Conservation (phyloP, 2,888 invertebrate genomes). For the Caenorhabditis sulstoni region DNA sequence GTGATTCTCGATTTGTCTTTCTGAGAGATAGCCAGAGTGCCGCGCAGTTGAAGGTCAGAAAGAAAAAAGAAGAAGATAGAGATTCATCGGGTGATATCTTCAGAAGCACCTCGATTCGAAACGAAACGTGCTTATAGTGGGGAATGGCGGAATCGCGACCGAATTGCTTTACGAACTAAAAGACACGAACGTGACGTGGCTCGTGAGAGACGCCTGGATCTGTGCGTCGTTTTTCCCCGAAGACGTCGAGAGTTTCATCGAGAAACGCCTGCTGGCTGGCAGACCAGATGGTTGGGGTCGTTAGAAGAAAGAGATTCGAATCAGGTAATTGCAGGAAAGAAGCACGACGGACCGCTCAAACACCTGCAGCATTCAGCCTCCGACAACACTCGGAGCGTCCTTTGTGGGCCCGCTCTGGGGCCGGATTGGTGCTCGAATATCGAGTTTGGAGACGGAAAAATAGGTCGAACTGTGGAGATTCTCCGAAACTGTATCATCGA, state of each 20-base stretch:
- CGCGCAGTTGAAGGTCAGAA: constrained; percentile 30
- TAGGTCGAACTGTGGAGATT: constrained; percentile 10
- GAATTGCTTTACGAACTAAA: constrained; percentile 93
- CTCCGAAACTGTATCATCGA: constrained; percentile 22
- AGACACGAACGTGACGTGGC: constrained; percentile 92
- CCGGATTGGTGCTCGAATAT: constrained; percentile 89
- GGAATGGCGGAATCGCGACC: constrained; percentile 98
- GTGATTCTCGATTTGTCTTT: constrained; percentile 22
- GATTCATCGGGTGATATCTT: constrained; percentile 22
- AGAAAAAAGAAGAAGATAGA: constrained; percentile 59
- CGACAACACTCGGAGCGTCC: background rate
- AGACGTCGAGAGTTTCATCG: constrained; percentile 94
- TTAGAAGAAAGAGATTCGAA: background rate
- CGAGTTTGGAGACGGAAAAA: constrained; percentile 46
- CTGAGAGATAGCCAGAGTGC: constrained; percentile 51
- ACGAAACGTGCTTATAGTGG: constrained; percentile 88
- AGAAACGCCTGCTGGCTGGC: constrained; percentile 32
- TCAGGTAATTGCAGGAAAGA: constrained; percentile 67
- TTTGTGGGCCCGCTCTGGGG: constrained; percentile 91
- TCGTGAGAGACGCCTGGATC: constrained; percentile 93
- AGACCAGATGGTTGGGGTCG: constrained; percentile 24
- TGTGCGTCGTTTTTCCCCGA: constrained; percentile 95
- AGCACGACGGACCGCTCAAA: constrained; percentile 79
- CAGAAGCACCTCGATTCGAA: constrained; percentile 84
- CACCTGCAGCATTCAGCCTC: constrained; percentile 78